Evolutionary conservation across 2,797 vertebrate species (phyloP).

Genomic region (Enteromius anoplus): DNA sequence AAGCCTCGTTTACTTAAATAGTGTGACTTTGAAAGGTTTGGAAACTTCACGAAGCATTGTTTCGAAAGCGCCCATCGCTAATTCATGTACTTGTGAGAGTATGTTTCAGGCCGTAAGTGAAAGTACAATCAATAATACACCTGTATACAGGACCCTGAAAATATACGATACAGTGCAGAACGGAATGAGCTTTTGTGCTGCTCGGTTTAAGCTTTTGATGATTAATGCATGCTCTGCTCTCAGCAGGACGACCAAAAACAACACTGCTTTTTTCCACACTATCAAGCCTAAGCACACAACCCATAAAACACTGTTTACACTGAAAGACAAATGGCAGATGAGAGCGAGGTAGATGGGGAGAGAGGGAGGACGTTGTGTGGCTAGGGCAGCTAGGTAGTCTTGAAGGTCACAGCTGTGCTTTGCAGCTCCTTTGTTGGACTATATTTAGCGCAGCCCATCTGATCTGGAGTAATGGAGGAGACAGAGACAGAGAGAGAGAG

Average conservation of each 20-base stretch:
- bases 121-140: conserved; percentile 14
- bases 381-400: conserved; percentile 60
- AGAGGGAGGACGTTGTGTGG: conserved; percentile 30
- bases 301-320: conserved; percentile 50
- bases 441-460: conserved; percentile 77
- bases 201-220: conserved; percentile 33
- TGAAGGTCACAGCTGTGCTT: conserved; percentile 75
- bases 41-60: not conserved
- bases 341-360: conserved; percentile 31
- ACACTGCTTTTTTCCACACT: conserved; percentile 21
- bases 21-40: not conserved
- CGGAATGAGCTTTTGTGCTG: conserved; percentile 28
- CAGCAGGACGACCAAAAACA: conserved; percentile 40
- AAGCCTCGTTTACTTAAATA: not conserved
- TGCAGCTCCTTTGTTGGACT: conserved; percentile 67
- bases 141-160: not conserved
- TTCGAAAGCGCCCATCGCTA: not conserved
- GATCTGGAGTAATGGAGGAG: conserved; percentile 67
- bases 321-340: conserved; percentile 50
- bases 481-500: conserved; percentile 11
- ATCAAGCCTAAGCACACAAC: conserved; percentile 50
- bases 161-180: not conserved
- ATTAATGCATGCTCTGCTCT: conserved; percentile 49
- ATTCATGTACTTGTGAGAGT: conserved; percentile 14
- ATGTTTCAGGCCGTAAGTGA: conserved; percentile 10